Evolutionary conservation across 2,888 invertebrate genomes (phyloP).

Genomic region (Gerris lacustris): DNA sequence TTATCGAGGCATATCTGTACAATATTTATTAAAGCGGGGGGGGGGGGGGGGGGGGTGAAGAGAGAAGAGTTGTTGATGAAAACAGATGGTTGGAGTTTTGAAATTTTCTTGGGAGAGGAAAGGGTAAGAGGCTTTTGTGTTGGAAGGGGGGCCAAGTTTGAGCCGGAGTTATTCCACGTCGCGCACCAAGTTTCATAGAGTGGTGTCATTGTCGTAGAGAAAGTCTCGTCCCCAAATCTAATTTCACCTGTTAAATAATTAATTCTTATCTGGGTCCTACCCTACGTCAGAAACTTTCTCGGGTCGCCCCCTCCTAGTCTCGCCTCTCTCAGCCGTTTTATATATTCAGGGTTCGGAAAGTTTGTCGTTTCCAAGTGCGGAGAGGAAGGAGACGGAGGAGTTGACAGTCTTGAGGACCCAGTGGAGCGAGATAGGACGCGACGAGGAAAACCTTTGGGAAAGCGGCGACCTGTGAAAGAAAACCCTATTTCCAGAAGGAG

Average conservation of each 20-base stretch:
- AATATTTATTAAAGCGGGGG: neutral
- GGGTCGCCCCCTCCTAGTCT: neutral
- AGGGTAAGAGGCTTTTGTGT: neutral
- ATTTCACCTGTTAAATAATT: constrained; percentile 10
- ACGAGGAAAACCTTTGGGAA: neutral
- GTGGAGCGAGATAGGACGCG: neutral
- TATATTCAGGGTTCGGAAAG: neutral
- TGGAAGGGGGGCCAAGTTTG: neutral
- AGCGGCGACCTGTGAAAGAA: constrained; percentile 5
- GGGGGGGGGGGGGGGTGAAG: neutral
- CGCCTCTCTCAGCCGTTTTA: neutral
- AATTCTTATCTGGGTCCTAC: constrained; percentile 8
- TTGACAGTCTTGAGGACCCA: neutral
- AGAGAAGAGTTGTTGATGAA: neutral
- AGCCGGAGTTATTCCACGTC: no score
- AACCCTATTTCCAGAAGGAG: neutral
- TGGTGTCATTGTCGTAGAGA: neutral
- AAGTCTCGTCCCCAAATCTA: constrained; percentile 3
- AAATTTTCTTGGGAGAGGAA: neutral
- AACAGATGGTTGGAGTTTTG: neutral
- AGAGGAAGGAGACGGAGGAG: neutral
- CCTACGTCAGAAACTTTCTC: neutral
- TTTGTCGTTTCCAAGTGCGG: neutral
- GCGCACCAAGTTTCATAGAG: neutral
- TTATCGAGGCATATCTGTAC: neutral